Evolutionary conservation across 1,140 invertebrate species (phyloP), one percentile per base, ranked within the genome.

Genomic region (Hycleus phaleratus): DNA sequence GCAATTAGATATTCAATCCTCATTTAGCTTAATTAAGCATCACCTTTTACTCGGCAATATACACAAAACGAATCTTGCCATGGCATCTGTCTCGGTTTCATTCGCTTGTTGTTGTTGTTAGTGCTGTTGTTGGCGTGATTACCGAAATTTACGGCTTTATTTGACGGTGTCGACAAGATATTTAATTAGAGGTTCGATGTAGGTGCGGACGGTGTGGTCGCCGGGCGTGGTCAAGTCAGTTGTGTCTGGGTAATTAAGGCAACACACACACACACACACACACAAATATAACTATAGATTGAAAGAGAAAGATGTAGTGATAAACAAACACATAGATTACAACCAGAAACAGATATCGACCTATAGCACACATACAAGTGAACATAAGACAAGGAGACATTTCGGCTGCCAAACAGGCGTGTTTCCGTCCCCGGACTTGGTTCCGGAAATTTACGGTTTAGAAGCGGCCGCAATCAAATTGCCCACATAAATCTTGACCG

Each of bases 131-230:
- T 60, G 52, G 58, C 59, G 60, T 67, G 65, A 65, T 67, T 67
- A 65, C 55, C 53, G 58, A 64, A 65, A 67, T 67, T 65, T 67
- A 67, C 63, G 65, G 56, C 60, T 67, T 62, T 67, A 67, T 62
- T 65, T 59, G 63, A 59, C 53, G 56, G 57, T 67, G 65, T 67
- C 65, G 65, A 67, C 65, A 67, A 60, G 65, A 67, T 64, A 67
- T 67, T 67, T 67, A 67, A 67, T 67, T 67, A 67, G 65, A 62
- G 63, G 65, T 63, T 61, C 60, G 65, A 57, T 67, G 65, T 67
- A 65, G 65, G 65, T 65, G 65, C 65, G 65, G 65, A 60, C 62
- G 58, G 57, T 60, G 55, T 64, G 62, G 64, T 56, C 57, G 64
- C 52, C 59, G 53, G 64, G 61, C 53, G 56, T 50, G 53, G 56